Evolutionary conservation across 2,888 invertebrate species (phyloP).

Genomic region (Platerodrilus igneus): DNA sequence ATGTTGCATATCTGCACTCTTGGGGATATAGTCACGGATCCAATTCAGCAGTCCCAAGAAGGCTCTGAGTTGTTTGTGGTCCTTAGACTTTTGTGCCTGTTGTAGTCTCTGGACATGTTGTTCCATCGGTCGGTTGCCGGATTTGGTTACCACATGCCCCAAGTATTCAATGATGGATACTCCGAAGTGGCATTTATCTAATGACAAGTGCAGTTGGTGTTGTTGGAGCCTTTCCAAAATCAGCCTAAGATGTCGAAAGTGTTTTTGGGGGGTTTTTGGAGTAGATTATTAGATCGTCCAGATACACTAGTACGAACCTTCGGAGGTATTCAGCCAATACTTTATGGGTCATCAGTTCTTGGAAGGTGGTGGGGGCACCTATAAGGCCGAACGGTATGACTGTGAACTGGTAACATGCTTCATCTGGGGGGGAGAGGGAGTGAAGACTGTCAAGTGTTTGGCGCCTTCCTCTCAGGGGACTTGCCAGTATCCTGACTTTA

Average conservation of each 20-base stretch:
- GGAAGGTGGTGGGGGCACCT: slow-evolving; percentile 33
- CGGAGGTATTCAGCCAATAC: slow-evolving; percentile 24
- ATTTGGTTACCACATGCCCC: slow-evolving; percentile 11
- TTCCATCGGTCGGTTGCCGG: slow-evolving; percentile 2
- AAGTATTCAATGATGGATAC: slow-evolving; percentile 8
- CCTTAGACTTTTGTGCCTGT: slow-evolving; percentile 8
- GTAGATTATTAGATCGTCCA: slow-evolving; percentile 31
- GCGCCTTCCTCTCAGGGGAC: slow-evolving; percentile 28
- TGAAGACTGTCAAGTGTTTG: slow-evolving; percentile 30
- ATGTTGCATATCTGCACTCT: slow-evolving; percentile 1
- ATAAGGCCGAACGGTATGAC: slow-evolving; percentile 34
- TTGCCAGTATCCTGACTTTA: slow-evolving; percentile 37
- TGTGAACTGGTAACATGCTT: slow-evolving; percentile 31
- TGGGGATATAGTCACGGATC: slow-evolving; percentile 15
- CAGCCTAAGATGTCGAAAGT: slow-evolving; percentile 22
- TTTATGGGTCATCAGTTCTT: slow-evolving; percentile 30
- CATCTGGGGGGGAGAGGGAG: slow-evolving; percentile 30
- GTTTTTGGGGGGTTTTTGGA: slow-evolving; percentile 22
- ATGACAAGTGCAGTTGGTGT: slow-evolving; percentile 9
- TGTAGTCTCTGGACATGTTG: slow-evolving; percentile 1
- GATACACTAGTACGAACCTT: slow-evolving; percentile 24
- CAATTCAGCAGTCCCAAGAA: slow-evolving; percentile 23
- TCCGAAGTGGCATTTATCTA: slow-evolving; percentile 15
- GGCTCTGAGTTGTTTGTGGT: slow-evolving; percentile 7
- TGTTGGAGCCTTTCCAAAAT: slow-evolving; percentile 24